Conservation (phyloP, 2,113 vertebrate species). For the Sphyrna mokarran region DNA sequence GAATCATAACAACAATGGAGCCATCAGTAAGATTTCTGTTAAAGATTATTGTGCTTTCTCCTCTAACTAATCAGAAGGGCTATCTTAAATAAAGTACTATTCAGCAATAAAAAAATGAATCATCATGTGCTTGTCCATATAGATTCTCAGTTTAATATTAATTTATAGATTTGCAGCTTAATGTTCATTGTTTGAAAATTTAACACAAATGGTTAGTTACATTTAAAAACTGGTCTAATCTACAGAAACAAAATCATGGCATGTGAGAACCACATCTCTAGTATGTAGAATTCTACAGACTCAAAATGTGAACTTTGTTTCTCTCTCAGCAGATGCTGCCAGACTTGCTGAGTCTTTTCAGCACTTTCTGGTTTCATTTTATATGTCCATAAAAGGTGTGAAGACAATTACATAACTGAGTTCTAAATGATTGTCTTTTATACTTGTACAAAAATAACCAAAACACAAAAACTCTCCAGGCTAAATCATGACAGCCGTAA, state of each 20-base stretch:
- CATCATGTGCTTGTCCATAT: background rate
- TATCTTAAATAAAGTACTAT: background rate
- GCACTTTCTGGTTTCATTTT: too few species aligned
- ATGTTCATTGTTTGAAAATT: background rate
- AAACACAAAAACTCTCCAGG: background rate
- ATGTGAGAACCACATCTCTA: background rate
- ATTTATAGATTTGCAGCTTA: background rate
- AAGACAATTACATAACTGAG: background rate
- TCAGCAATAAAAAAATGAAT: background rate
- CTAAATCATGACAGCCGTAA: too few species aligned
- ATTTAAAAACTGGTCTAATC: background rate
- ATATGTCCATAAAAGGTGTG: too few species aligned
- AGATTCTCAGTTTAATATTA: background rate
- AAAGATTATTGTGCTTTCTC: slow-evolving; percentile 5
- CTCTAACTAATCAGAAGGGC: background rate
- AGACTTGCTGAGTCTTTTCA: too few species aligned
- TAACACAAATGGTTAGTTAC: background rate
- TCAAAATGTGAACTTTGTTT: too few species aligned
- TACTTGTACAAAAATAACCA: background rate
- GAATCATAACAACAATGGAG: too few species aligned
- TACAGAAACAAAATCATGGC: background rate
- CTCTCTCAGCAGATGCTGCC: too few species aligned
- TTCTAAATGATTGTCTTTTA: background rate
- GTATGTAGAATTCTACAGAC: too few species aligned
- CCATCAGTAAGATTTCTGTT: background rate